Base-by-base conservation (phyloP, 2,113 vertebrate species). In the Corythaeola cristata region DNA sequence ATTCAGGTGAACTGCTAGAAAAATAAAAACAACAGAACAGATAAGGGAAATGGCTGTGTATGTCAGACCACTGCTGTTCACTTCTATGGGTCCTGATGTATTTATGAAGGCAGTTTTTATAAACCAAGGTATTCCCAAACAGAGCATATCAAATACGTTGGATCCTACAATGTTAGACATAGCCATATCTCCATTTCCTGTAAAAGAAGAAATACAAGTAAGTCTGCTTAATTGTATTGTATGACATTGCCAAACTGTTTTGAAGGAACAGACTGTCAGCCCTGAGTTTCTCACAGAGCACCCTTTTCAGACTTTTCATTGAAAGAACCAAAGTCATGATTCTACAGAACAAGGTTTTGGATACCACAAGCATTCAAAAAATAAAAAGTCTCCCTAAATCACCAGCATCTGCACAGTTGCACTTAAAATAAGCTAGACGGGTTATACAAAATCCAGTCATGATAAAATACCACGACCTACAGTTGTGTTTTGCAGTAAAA, bases 131-230 rank as follows among this genome's bases (percentile, higher is more conserved):
- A 99, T 95, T 50, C 99, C 99, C 85, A 99, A 98, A 92, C 99
- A 99, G 55, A 99, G 97, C 98, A 99, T 98, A 96, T 99, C 99
- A 82, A 99, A 99, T 24, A 99, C 99, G 5, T 99, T 99, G 35
- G 99, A 99, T 94, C 99, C 99, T 92, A 99, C 98, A 24, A 99
- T 99, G 97, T 99, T 99, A 85, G 99, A 99, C 99, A 99, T 99
- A 88, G 99, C 99, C 99, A 99, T 99, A 96, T 99, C 99, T 32
- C 98, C 99, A 97, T 99, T 99, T 83, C 99, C 99, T 99, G 98
- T 60, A 96, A 94, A 84, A 94, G n/a, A 97, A 96, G 69, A 95
- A 93, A 96, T 72, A 85, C 56, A 91, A 26, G 37, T 64, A 74
- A 91, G 58, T 86, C 72, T 50, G 44, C 58, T 71, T 87, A 52